Evolutionary conservation across 2,888 invertebrate genomes (phyloP).

Genomic region (Cantharis lateralis): DNA sequence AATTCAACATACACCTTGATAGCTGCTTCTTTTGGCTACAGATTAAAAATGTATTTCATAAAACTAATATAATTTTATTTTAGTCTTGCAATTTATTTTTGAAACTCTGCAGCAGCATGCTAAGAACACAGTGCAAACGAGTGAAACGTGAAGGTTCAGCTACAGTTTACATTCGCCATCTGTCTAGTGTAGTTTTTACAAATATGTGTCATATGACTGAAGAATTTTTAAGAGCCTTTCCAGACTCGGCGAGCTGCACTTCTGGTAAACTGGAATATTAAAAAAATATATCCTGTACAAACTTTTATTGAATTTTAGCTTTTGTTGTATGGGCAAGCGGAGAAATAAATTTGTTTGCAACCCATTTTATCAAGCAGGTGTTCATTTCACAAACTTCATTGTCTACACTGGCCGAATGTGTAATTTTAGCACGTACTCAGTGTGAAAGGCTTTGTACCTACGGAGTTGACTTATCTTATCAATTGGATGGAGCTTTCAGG

Average conservation of each 20-base stretch:
- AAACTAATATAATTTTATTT: slow-evolving; percentile 2
- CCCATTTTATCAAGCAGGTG: slow-evolving; percentile 84
- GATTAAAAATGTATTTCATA: background rate
- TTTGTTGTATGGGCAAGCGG: slow-evolving; percentile 91
- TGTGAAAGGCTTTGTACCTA: slow-evolving; percentile 67
- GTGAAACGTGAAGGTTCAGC: slow-evolving; percentile 82
- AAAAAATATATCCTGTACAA: slow-evolving; percentile 6
- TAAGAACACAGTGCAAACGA: slow-evolving; percentile 79
- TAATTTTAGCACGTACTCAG: slow-evolving; percentile 77
- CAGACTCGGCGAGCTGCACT: slow-evolving; percentile 72
- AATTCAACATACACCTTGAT: background rate
- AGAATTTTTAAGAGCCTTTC: slow-evolving; percentile 82
- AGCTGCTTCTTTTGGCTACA: background rate
- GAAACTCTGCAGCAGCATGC: slow-evolving; percentile 78
- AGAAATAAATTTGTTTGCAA: slow-evolving; percentile 78
- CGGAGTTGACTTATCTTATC: slow-evolving; percentile 91
- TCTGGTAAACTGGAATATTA: slow-evolving; percentile 61
- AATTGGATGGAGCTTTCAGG: slow-evolving; percentile 84
- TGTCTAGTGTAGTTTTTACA: slow-evolving; percentile 83
- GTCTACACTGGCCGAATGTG: slow-evolving; percentile 84
- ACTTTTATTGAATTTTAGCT: slow-evolving; percentile 55
- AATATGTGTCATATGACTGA: slow-evolving; percentile 66
- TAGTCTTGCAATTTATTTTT: slow-evolving; percentile 84
- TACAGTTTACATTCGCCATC: slow-evolving; percentile 76
- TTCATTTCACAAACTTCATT: slow-evolving; percentile 88